These are phyloP conservation scores for Drosophila bipectinata DNA, from an alignment of 1,140 invertebrate species.

Conservation along the genomic window DNA sequence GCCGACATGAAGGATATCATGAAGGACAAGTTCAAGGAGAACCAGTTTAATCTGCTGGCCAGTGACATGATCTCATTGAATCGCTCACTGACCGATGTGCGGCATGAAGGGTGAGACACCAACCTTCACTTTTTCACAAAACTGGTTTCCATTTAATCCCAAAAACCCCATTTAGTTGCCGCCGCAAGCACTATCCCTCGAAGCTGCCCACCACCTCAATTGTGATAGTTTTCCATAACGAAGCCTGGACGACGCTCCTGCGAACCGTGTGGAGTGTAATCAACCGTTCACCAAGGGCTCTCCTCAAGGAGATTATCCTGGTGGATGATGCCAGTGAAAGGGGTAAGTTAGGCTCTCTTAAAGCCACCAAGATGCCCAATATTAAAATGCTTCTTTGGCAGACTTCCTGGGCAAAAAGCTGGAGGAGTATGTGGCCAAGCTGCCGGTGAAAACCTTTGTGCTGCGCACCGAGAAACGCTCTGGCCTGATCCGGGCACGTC, in stretches of 20 bases:
- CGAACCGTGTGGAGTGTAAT: slow-evolving; percentile 98
- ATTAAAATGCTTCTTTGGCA: slow-evolving; percentile 7
- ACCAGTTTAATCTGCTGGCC: slow-evolving; percentile 99
- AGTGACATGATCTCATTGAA: slow-evolving; percentile 99
- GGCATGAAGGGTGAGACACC: slow-evolving; percentile 93
- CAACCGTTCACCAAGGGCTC: slow-evolving; percentile 92
- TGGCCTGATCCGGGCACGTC: slow-evolving; percentile 95
- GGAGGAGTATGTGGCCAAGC: slow-evolving; percentile 93
- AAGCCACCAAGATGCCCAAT: neutral
- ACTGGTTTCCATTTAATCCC: slow-evolving; percentile 7
- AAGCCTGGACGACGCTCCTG: slow-evolving; percentile 98
- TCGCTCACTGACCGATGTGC: slow-evolving; percentile 96
- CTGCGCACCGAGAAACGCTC: slow-evolving; percentile 95
- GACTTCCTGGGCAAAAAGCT: slow-evolving; percentile 95
- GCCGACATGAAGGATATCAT: slow-evolving; percentile 93
- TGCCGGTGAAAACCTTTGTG: slow-evolving; percentile 92
- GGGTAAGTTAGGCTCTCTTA: slow-evolving; percentile 53
- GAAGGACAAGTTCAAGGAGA: slow-evolving; percentile 98
- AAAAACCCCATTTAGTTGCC: slow-evolving; percentile 87
- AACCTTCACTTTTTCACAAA: neutral
- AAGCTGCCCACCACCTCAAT: slow-evolving; percentile 95
- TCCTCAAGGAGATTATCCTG: slow-evolving; percentile 97
- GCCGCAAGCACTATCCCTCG: slow-evolving; percentile 90
- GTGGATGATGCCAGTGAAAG: slow-evolving; percentile 98
- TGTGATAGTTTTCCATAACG: slow-evolving; percentile 99